phyloP scores from a whole-genome alignment of 1,140 invertebrate genomes.

The Heliconius congener region DNA sequence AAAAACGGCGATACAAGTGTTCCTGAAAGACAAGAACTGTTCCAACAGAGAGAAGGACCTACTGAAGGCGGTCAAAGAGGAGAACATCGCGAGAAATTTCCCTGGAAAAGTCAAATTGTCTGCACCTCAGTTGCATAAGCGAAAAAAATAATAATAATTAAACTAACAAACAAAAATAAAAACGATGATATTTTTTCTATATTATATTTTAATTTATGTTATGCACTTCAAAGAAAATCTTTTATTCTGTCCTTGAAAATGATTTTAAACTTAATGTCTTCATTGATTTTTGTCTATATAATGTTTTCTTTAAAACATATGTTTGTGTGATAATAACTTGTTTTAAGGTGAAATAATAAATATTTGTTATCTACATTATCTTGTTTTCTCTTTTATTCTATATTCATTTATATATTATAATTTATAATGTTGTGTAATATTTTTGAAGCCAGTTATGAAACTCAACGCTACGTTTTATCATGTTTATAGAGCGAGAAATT shows the following conservation, averaged over 20 bases:
- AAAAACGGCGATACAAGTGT: conserved; percentile 94
- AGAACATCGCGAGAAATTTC: conserved; percentile 95
- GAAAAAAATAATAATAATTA: conserved; percentile 63
- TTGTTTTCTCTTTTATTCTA: neutral
- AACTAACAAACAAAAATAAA: too few relatives aligned
- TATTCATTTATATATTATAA: neutral
- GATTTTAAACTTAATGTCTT: too few relatives aligned
- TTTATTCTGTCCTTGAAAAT: too few relatives aligned
- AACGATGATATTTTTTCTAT: too few relatives aligned
- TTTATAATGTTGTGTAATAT: too few relatives aligned
- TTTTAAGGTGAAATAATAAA: neutral
- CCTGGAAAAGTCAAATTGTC: conserved; percentile 99
- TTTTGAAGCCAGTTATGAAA: too few relatives aligned
- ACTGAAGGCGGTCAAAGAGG: conserved; percentile 95
- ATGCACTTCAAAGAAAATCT: too few relatives aligned
- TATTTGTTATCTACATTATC: neutral
- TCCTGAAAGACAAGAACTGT: conserved; percentile 91
- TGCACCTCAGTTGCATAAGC: conserved; percentile 87
- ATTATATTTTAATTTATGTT: too few relatives aligned
- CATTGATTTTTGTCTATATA: too few relatives aligned
- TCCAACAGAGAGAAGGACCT: conserved; percentile 94
- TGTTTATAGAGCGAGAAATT: too few relatives aligned
- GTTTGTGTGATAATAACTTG: neutral
- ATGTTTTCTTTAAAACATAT: neutral
- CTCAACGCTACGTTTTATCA: too few relatives aligned